Evolutionary conservation across 2,113 vertebrate genomes (phyloP), one percentile per base, ranked within the genome.

Genomic region (Alosa alosa): DNA sequence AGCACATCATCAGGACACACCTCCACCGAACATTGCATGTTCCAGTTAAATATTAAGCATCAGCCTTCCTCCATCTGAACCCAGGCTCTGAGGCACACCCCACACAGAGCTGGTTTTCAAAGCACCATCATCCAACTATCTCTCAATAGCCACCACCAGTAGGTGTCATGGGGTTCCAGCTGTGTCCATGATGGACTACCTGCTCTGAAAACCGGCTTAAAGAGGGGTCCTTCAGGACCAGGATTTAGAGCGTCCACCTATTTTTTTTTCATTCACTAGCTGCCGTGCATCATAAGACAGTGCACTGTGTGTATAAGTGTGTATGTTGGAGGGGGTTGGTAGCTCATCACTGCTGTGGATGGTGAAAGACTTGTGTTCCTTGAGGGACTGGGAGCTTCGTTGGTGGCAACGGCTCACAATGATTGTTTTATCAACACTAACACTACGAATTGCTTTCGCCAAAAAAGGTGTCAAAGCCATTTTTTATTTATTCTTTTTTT

Each of bases 391-490:
- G 95, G 95, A 95, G 95, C 94, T 95, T 95, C 91, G 94, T 96
- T 93, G 94, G 94, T 93, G 96, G 95, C 95, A 95, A 95, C 94
- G 95, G 95, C 95, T 93, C 94, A 95, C 94, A 96, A 95, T 96
- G 96, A 96, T 96, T 96, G 95, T 95, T 95, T 96, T 93, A 95
- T 95, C 92, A 93, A 93, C 86, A 91, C 90, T 94, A 93, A 93
- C 92, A 89, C 87, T 91, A 95, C 83, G 89, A 94, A 89, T 90
- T 87, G 85, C 88, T 88, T 89, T 85, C 84, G 86, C 88, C 72
- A 78, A 83, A 86, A 87, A 85, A 86, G 85, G 84, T 89, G 91
- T 87, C 87, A 86, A 88, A 91, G 88, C 87, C 88, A 87, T 87
- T 89, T 91, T 86, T 86, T 85, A 72, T 78, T 78, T 78, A 39